phyloP scores from a whole-genome alignment of 1,140 invertebrate genomes.

The Akabosia matsudoensis region DNA sequence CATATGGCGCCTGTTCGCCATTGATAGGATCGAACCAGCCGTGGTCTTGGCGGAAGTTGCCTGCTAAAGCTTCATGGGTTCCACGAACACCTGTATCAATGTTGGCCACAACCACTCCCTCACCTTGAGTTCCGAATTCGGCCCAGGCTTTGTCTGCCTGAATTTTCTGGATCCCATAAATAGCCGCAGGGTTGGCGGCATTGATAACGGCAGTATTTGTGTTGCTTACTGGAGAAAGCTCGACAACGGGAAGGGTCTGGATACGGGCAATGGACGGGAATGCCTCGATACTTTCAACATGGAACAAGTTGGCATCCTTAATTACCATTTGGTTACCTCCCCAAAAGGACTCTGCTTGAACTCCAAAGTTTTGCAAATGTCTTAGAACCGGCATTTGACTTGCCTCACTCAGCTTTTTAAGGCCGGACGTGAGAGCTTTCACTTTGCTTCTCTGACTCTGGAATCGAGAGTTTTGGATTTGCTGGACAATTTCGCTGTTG shows the following conservation, averaged over 20 bases:
- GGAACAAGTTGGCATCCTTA: background rate
- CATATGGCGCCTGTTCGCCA: background rate
- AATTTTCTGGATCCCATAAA: background rate
- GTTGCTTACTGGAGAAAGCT: background rate
- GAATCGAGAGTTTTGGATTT: background rate
- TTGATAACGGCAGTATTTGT: background rate
- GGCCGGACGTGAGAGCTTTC: background rate
- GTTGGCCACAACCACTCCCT: background rate
- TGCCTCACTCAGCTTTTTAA: background rate
- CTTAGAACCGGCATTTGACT: background rate
- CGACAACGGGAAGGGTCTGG: background rate
- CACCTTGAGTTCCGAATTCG: background rate
- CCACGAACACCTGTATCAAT: background rate
- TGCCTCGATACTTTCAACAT: background rate
- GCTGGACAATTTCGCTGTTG: background rate
- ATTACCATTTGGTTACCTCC: constrained; percentile 12
- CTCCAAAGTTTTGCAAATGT: background rate
- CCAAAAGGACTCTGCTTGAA: background rate
- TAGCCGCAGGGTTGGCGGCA: background rate
- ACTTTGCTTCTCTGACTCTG: background rate
- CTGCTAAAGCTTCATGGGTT: background rate
- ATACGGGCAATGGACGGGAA: background rate
- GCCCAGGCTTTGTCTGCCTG: background rate
- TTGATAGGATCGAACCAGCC: constrained; percentile 2
- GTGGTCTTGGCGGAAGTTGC: background rate